phyloP scores from a whole-genome alignment of 1,140 invertebrate species.

The Cherax quadricarinatus region DNA sequence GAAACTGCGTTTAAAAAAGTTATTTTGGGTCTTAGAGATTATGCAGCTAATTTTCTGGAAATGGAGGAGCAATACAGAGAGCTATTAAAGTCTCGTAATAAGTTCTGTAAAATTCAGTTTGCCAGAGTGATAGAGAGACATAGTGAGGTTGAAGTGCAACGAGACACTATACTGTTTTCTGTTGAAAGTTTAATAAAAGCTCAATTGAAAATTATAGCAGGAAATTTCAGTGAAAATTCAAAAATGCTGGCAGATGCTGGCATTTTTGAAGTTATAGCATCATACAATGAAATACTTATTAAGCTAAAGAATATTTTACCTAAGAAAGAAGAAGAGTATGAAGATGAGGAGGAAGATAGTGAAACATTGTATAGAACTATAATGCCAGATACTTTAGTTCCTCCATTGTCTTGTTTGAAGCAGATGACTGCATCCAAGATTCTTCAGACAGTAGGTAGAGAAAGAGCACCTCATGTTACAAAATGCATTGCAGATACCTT shows the following conservation, averaged over 20 bases:
- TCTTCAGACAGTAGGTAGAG: conserved; percentile 67
- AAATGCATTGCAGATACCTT: conserved; percentile 66
- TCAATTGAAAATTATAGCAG: conserved; percentile 62
- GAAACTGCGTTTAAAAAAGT: conserved; percentile 60
- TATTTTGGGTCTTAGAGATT: conserved; percentile 57
- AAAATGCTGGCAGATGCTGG: conserved; percentile 39
- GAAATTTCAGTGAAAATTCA: conserved; percentile 58
- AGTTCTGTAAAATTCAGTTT: conserved; percentile 58
- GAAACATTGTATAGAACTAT: conserved; percentile 46
- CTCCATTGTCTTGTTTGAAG: conserved; percentile 61
- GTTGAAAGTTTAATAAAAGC: conserved; percentile 66
- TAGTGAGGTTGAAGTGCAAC: conserved; percentile 48
- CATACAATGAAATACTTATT: conserved; percentile 67
- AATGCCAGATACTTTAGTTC: conserved; percentile 66
- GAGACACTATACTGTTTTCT: conserved; percentile 59
- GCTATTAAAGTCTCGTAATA: conserved; percentile 40
- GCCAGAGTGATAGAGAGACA: conserved; percentile 52
- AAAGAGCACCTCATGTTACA: conserved; percentile 63
- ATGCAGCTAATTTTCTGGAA: conserved; percentile 70
- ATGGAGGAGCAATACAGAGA: conserved; percentile 53
- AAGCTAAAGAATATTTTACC: conserved; percentile 64
- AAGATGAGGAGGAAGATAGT: conserved; percentile 39
- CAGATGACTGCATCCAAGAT: conserved; percentile 72
- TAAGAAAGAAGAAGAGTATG: conserved; percentile 35
- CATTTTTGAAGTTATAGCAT: conserved; percentile 67